phyloP scores from a whole-genome alignment of 2,113 vertebrate genomes.

The Tetraodon nigroviridis region DNA sequence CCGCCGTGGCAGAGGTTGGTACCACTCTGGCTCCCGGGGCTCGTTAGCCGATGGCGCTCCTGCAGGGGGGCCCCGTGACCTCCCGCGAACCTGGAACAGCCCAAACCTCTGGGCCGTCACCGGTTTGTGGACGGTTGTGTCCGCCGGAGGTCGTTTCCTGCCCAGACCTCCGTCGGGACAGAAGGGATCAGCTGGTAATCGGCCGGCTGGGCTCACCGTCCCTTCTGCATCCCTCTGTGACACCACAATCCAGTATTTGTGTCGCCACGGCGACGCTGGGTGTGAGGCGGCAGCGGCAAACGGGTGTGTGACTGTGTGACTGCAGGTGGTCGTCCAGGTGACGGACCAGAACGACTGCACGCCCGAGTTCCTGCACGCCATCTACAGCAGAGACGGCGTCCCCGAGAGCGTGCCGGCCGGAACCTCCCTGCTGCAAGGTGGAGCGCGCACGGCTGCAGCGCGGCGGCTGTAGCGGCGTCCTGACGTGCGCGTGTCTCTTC shows the following conservation, averaged over 20 bases:
- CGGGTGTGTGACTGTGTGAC: background rate
- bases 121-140: no score
- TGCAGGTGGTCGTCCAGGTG: constrained; percentile 81
- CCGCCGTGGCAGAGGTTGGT: constrained; percentile 80
- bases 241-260: no score
- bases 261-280: no score
- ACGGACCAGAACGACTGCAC: constrained; percentile 86
- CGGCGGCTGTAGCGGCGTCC: background rate
- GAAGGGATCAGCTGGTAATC: no score
- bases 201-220: no score
- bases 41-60: no score
- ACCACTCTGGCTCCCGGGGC: background rate
- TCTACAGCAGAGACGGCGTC: constrained; percentile 84
- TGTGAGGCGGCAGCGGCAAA: background rate
- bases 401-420: constrained; percentile 78
- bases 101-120: no score
- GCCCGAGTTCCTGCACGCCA: constrained; percentile 84
- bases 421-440: constrained; percentile 84
- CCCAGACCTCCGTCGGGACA: no score
- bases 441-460: constrained; percentile 3
- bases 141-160: no score
- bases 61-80: background rate
- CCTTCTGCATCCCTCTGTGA: no score
- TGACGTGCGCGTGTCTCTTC: constrained; percentile 5
- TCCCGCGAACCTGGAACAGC: background rate